Evolutionary conservation across 2,888 invertebrate species (phyloP).

Genomic region (Meliscaeva auricollis): DNA sequence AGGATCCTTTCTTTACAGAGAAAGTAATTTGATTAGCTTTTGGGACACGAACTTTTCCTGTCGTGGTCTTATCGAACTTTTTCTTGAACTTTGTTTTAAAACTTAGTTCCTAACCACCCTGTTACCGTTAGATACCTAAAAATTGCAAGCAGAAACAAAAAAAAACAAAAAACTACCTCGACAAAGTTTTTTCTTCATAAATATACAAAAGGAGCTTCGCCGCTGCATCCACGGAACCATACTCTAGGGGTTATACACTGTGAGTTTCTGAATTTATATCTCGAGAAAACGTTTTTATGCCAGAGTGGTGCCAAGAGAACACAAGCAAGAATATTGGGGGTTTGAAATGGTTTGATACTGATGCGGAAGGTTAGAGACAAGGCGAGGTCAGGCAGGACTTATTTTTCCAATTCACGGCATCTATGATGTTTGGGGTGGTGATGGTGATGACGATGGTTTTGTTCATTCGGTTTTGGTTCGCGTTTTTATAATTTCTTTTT

Average conservation of each 20-base stretch:
- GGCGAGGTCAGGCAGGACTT: slow-evolving; percentile 58
- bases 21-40: too few relatives aligned
- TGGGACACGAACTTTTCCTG: too few relatives aligned
- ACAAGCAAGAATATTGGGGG: neutral
- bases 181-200: slow-evolving; percentile 47
- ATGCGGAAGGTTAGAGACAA: neutral
- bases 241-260: slow-evolving; percentile 35
- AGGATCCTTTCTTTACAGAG: too few relatives aligned
- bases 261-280: slow-evolving; percentile 55
- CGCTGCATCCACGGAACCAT: slow-evolving; percentile 43
- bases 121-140: neutral
- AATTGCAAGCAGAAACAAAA: slow-evolving; percentile 4
- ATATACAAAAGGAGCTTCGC: slow-evolving; percentile 63
- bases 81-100: too few relatives aligned
- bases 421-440: slow-evolving; percentile 12
- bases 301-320: slow-evolving; percentile 40
- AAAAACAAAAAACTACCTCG: slow-evolving; percentile 44
- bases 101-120: neutral
- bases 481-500: neutral
- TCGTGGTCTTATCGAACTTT: too few relatives aligned
- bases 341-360: neutral
- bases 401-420: slow-evolving; percentile 52
- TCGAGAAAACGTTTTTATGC: slow-evolving; percentile 51
- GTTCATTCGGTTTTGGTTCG: neutral
- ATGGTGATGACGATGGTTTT: neutral